Conservation (phyloP, 2,113 vertebrate species). For the Falcunculus frontatus region DNA sequence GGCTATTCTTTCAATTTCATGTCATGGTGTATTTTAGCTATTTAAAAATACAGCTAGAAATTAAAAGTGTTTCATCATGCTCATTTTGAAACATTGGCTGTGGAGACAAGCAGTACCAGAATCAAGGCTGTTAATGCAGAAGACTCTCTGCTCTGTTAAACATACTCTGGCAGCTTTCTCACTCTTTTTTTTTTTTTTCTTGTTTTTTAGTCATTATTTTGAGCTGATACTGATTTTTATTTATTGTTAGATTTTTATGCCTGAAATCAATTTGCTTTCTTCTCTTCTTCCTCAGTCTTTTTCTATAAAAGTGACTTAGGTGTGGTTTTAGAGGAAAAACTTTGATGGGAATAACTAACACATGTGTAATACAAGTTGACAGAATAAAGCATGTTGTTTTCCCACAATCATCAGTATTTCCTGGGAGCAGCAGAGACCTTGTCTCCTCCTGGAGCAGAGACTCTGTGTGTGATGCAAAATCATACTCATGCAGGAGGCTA, state of each 20-base stretch:
- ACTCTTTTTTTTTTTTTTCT: accelerated
- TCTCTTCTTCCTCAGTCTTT: not conserved
- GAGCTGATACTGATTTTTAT: not conserved
- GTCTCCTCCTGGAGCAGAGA: not conserved
- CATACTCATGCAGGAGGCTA: not conserved
- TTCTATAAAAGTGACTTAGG: not conserved
- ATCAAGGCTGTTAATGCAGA: not conserved
- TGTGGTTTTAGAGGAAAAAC: not conserved
- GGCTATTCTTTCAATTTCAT: not conserved
- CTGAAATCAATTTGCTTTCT: not conserved
- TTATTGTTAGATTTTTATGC: not conserved
- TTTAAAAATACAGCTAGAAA: not conserved
- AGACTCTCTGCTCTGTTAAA: not conserved
- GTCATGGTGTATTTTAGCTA: not conserved
- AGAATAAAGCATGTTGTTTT: not conserved
- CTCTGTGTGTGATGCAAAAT: not conserved
- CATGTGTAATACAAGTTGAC: not conserved
- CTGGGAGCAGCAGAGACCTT: not conserved
- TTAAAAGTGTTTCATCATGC: not conserved
- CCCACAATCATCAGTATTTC: not conserved
- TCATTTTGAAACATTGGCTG: not conserved
- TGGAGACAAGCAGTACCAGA: not conserved
- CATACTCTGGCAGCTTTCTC: not conserved
- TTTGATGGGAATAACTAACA: not conserved
- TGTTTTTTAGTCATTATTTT: not conserved